phyloP scores from a whole-genome alignment of 2,888 invertebrate species.

The Sisyra terminalis region DNA sequence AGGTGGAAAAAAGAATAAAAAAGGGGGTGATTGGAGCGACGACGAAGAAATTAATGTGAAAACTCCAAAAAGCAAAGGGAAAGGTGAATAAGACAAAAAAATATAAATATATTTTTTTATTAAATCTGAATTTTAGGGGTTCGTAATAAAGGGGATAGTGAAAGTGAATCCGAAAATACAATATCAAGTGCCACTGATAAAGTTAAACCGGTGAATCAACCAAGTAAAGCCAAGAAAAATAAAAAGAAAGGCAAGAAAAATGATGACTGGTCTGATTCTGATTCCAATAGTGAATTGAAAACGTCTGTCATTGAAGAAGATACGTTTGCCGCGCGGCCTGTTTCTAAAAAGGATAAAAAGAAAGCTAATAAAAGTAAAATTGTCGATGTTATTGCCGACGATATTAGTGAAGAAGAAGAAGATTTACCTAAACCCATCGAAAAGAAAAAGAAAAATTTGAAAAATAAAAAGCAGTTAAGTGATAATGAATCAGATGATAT shows the following conservation, averaged over 20 bases:
- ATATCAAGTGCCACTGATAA: constrained; percentile 14
- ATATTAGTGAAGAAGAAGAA: constrained; percentile 6
- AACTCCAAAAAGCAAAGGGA: constrained; percentile 3
- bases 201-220: constrained; percentile 12
- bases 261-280: constrained; percentile 17
- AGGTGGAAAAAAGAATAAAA: constrained; percentile 19
- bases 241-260: constrained; percentile 14
- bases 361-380: constrained; percentile 12
- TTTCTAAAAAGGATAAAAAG: constrained; percentile 13
- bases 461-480: constrained; percentile 10
- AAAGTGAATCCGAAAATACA: constrained; percentile 17
- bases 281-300: constrained; percentile 14
- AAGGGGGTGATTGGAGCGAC: constrained; percentile 28
- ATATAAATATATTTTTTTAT: not conserved
- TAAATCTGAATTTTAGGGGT: not conserved
- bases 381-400: constrained; percentile 9
- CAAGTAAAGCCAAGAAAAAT: constrained; percentile 13
- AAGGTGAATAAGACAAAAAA: constrained; percentile 8
- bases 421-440: constrained; percentile 9
- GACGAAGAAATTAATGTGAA: constrained; percentile 18
- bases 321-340: constrained; percentile 12
- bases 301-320: constrained; percentile 11
- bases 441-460: constrained; percentile 13
- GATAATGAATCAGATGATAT: constrained; percentile 11
- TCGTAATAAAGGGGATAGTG: constrained; percentile 25